Evolutionary conservation across 2,113 vertebrate genomes (phyloP), one percentile per base, ranked within the genome.

Genomic region (Notiomystis cincta): DNA sequence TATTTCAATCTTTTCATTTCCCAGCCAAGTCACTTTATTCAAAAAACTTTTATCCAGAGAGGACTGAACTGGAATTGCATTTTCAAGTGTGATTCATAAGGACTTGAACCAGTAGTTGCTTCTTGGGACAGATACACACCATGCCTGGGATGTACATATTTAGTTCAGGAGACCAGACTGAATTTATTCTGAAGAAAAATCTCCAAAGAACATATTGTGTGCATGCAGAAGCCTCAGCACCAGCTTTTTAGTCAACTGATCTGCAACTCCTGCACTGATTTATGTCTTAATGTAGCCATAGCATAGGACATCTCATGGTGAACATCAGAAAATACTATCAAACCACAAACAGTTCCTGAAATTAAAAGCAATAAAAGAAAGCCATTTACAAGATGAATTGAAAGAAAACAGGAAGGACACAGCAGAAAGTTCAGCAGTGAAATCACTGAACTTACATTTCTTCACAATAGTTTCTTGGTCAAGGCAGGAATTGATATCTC

Each of bases 281-380:
- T 80, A 60, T 88, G 70, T 79, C 57, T 44, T 72, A 47, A 40
- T 67, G 75, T 35, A 72, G 22, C 45, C 22, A 53, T 13, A 69
- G 66, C 40, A 31, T 5, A 22, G 53, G 57, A 67, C 40, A 82
- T 21, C 30, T 90, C 51, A 19, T 20, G 19, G 66, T 56, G 62
- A 88, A 79, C 2, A 10, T 76, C 66, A 82, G 44, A 79, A 96
- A 82, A 64, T 47, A 27, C 48, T 48, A 75, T 54, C 61, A 79
- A 78, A 79, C 81, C 77, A 84, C 64, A 91, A 84, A 61, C 5
- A 27, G 53, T 30, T 71, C 73, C 45, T 87, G 37, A 94, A 87
- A 96, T 79, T 53, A 80, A 76, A 93, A 93, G 31, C 61, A 87
- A 61, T 91, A 76, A 69, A 87, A 82, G 57, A 56, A 35, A 92